These are phyloP conservation scores for Nematopogon swammerdamellus DNA, from an alignment of 2,888 invertebrate species.

Conservation along the genomic window DNA sequence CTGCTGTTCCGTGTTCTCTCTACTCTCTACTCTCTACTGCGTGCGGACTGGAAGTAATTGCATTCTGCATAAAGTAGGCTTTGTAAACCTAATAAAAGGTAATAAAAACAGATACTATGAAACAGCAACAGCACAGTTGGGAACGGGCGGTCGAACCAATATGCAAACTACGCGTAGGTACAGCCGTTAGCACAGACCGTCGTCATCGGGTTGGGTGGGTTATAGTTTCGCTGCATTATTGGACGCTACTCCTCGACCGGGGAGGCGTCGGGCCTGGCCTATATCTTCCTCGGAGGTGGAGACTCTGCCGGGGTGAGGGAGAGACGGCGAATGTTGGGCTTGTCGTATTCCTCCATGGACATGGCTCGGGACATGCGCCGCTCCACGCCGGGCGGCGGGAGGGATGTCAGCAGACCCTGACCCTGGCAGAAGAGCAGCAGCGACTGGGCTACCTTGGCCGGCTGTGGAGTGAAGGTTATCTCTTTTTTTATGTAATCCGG, in stretches of 20 bases:
- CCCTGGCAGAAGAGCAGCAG: conserved; percentile 87
- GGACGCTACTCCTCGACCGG: background rate
- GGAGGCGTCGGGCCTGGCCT: conserved; percentile 15
- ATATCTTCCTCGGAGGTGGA: conserved; percentile 34
- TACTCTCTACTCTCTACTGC: too few relatives aligned
- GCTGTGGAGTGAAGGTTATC: conserved; percentile 52
- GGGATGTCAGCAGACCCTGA: conserved; percentile 76
- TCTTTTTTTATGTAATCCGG: too few relatives aligned
- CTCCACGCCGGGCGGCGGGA: conserved; percentile 78
- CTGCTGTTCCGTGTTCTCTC: too few relatives aligned
- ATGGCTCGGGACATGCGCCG: conserved; percentile 66
- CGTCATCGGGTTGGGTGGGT: too few relatives aligned
- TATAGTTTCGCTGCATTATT: background rate
- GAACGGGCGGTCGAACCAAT: too few relatives aligned
- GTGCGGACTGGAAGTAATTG: too few relatives aligned
- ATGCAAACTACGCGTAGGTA: too few relatives aligned
- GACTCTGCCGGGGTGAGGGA: conserved; percentile 58
- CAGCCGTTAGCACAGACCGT: too few relatives aligned
- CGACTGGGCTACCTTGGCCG: conserved; percentile 82
- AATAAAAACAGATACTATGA: too few relatives aligned
- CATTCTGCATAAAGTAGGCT: too few relatives aligned
- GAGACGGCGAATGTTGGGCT: conserved; percentile 72
- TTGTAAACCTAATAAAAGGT: too few relatives aligned
- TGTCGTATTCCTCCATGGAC: conserved; percentile 82
- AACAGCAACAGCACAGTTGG: too few relatives aligned